phyloP scores from a whole-genome alignment of 2,113 vertebrate genomes.

The Cromileptes altivelis region DNA sequence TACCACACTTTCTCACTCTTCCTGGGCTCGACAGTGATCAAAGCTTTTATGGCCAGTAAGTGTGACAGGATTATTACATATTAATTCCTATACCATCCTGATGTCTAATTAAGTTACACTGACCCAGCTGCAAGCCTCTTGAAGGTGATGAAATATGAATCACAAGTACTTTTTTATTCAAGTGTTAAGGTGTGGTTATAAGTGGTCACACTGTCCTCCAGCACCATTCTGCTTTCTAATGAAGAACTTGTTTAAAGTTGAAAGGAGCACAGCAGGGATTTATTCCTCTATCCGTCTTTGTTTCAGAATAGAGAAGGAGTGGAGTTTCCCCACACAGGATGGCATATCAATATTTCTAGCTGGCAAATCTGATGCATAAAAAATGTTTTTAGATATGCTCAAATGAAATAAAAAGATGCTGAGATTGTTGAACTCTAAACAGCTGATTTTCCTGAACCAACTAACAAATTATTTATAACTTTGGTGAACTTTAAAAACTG shows the following conservation, averaged over 20 bases:
- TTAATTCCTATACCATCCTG: conserved; percentile 33
- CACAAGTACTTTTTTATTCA: conserved; percentile 11
- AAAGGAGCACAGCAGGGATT: background rate
- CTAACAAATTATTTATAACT: too few relatives aligned
- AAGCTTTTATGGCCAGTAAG: conserved; percentile 11
- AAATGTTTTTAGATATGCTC: background rate
- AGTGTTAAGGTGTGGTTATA: background rate
- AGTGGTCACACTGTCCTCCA: background rate
- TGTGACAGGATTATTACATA: conserved; percentile 43
- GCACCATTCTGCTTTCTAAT: background rate
- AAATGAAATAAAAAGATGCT: background rate
- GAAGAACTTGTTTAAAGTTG: conserved; percentile 8
- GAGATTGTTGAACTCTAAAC: background rate
- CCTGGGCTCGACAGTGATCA: conserved; percentile 12
- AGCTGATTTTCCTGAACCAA: too few relatives aligned
- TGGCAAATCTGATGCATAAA: too few relatives aligned
- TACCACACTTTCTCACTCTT: background rate
- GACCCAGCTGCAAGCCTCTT: background rate
- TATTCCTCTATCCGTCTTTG: background rate
- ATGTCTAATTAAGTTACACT: conserved; percentile 37
- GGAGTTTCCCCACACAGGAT: background rate
- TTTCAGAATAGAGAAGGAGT: background rate
- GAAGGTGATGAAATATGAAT: conserved; percentile 50
- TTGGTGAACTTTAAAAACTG: too few relatives aligned
- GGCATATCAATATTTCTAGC: background rate